A percentile compares a stretch with the other conserved stretches of the same genome.
Conservation (phyloP, 2,113 vertebrate species). For the Gallinago jamesoni region DNA sequence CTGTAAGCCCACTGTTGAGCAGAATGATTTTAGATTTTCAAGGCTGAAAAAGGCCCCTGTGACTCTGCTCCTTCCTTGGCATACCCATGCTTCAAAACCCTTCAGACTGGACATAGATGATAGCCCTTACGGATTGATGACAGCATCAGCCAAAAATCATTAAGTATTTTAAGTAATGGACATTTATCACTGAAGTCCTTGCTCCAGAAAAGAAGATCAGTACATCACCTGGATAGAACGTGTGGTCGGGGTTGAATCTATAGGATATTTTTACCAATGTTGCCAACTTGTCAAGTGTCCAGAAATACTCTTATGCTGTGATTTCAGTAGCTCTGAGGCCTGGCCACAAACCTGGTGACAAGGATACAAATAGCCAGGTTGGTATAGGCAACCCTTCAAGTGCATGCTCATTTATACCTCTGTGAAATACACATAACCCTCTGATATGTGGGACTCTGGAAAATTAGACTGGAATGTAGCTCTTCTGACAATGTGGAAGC, state of each 20-base stretch:
- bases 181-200: background rate
- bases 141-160: background rate
- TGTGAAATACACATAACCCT: background rate
- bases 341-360: background rate
- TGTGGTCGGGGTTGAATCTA: background rate
- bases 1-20: background rate
- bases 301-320: background rate
- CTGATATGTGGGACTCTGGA: background rate
- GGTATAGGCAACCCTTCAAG: background rate
- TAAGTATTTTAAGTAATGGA: background rate
- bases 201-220: background rate
- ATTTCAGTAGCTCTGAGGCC: background rate
- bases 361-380: background rate
- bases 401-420: background rate
- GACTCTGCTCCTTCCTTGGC: background rate
- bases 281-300: background rate
- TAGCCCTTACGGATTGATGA: background rate
- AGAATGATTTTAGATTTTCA: background rate
- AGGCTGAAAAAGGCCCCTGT: background rate
- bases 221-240: background rate
- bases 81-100: background rate
- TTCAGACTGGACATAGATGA: background rate
- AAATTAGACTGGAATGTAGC: background rate
- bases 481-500: background rate
- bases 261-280: background rate